These are phyloP conservation scores for Holacanthus passer DNA, from an alignment of 2,113 vertebrate genomes.

Conservation along the genomic window DNA sequence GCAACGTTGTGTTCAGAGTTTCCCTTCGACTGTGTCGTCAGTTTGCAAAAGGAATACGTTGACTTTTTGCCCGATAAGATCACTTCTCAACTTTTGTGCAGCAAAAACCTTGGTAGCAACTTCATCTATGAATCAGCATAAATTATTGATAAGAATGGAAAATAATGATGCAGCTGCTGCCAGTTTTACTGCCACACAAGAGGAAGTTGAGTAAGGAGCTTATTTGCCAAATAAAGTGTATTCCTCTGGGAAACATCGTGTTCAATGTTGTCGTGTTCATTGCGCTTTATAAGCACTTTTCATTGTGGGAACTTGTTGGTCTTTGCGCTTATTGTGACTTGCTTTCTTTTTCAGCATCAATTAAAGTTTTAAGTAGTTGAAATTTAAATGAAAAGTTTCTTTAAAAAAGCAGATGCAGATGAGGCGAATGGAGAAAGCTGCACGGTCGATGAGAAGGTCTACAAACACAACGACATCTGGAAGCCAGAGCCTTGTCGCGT, in stretches of 20 bases:
- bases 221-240: constrained; percentile 51
- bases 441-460: constrained; percentile 87
- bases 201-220: constrained; percentile 37
- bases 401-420: constrained; percentile 24
- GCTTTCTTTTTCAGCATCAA: constrained; percentile 4
- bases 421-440: constrained; percentile 81
- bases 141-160: too few relatives aligned
- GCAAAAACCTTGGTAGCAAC: neutral
- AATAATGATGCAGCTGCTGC: neutral
- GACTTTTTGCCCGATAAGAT: constrained; percentile 50
- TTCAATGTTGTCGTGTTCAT: neutral
- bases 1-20: neutral
- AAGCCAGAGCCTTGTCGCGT: constrained; percentile 90
- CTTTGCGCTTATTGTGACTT: constrained; percentile 8
- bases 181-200: constrained; percentile 5
- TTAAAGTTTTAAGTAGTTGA: neutral
- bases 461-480: constrained; percentile 92
- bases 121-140: neutral
- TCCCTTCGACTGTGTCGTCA: constrained; percentile 24
- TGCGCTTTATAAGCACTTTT: neutral
- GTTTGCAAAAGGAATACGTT: constrained; percentile 53
- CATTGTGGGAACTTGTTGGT: neutral
- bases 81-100: constrained; percentile 42
- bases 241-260: constrained; percentile 57
- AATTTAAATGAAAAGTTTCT: neutral